Percentiles rank a stretch among this genome's conserved stretches.
These are phyloP conservation scores for Noctua pronuba DNA, from an alignment of 2,888 invertebrate genomes.

Conservation along the genomic window DNA sequence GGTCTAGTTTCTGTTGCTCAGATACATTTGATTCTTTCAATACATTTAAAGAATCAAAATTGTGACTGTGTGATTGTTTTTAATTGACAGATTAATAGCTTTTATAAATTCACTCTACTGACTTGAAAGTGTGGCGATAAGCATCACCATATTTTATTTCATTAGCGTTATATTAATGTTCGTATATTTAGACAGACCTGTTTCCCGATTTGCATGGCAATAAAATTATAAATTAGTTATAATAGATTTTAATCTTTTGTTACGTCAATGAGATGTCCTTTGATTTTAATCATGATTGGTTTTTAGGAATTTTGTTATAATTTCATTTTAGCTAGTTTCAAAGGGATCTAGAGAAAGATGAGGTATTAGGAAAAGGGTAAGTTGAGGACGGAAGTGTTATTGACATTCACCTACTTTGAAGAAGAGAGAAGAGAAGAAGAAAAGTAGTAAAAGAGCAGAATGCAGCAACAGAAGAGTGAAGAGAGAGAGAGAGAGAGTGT, in stretches of 20 bases:
- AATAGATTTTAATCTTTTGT: constrained; percentile 31
- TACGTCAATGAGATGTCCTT: constrained; percentile 17
- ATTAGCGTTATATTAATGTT: constrained; percentile 7
- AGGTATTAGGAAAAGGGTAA: neutral
- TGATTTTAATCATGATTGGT: neutral
- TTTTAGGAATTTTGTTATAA: neutral
- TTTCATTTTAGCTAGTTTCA: neutral
- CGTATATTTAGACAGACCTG: constrained; percentile 46
- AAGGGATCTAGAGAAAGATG: neutral
- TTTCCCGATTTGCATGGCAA: constrained; percentile 54
- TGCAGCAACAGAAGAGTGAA: too few relatives aligned
- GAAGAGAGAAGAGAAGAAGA: too few relatives aligned
- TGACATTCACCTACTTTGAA: neutral
- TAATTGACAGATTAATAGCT: neutral
- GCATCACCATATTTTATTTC: constrained; percentile 11
- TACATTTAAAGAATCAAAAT: neutral
- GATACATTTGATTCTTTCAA: too few relatives aligned
- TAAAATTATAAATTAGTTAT: constrained; percentile 55
- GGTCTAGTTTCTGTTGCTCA: neutral
- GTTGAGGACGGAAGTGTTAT: neutral
- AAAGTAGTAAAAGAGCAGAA: too few relatives aligned
- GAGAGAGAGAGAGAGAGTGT: too few relatives aligned
- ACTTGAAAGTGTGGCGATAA: neutral
- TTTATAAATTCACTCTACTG: neutral
- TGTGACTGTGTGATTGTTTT: neutral